Percentiles rank a stretch among this genome's conserved stretches.
These are phyloP conservation scores for Sitobion miscanthi DNA, from an alignment of 1,140 invertebrate genomes.

Conservation along the genomic window DNA sequence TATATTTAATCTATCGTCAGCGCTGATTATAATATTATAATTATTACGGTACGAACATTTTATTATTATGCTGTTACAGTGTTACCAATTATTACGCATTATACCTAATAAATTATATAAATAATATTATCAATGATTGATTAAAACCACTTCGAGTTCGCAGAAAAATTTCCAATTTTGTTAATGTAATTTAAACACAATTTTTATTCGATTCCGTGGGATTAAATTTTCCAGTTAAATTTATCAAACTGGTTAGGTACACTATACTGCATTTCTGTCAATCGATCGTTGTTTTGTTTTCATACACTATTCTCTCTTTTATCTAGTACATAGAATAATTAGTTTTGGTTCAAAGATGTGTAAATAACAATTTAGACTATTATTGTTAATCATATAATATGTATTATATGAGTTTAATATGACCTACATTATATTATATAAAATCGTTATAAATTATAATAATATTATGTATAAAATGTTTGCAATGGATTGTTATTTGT, in stretches of 20 bases:
- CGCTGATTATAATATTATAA: not conserved
- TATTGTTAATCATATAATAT: not conserved
- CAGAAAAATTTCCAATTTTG: not conserved
- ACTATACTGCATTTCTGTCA: not conserved
- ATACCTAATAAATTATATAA: not conserved
- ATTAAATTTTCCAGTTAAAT: not conserved
- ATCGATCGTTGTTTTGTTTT: not conserved
- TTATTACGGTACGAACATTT: not conserved
- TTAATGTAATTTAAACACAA: not conserved
- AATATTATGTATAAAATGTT: not conserved
- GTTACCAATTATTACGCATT: no score
- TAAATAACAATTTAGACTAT: not conserved
- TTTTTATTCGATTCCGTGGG: not conserved
- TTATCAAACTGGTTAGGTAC: not conserved
- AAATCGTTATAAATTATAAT: not conserved
- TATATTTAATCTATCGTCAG: not conserved
- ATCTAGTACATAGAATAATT: not conserved
- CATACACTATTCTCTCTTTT: not conserved
- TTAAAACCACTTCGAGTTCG: not conserved
- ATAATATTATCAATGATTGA: not conserved
- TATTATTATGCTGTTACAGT: not conserved
- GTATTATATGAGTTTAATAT: not conserved
- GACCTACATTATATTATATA: not conserved
- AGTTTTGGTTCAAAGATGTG: not conserved
- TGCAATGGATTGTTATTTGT: not conserved